A percentile compares a stretch with the other conserved stretches of the same genome.
Evolutionary conservation across 92 coral and sea anemone genomes (phyloP).

Genomic region (Diadumene lineata): DNA sequence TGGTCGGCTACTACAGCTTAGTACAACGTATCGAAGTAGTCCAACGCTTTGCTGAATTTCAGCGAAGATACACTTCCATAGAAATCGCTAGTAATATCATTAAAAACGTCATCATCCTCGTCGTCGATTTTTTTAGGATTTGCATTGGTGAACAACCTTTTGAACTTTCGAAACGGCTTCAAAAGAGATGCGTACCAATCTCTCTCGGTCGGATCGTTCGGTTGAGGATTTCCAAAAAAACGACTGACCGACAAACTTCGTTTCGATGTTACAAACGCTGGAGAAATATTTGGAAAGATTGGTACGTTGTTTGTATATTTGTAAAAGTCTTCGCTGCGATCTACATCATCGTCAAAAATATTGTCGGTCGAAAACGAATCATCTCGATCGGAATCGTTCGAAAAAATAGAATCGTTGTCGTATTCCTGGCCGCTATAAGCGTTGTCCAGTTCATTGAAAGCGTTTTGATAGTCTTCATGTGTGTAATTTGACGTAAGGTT

Average conservation of each 20-base stretch:
- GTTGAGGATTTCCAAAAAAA: neutral
- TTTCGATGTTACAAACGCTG: neutral
- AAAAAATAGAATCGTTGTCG: neutral
- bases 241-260: neutral
- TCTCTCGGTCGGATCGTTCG: neutral
- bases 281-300: neutral
- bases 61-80: conserved; percentile 17
- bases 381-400: neutral
- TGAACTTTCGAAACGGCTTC: neutral
- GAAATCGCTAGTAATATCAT: neutral
- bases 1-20: too few species aligned
- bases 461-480: neutral
- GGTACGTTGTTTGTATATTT: neutral
- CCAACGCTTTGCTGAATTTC: conserved; percentile 28
- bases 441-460: neutral
- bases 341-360: neutral
- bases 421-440: neutral
- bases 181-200: neutral
- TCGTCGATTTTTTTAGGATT: neutral
- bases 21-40: conserved; percentile 15
- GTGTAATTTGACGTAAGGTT: neutral
- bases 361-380: neutral
- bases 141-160: neutral
- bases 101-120: neutral
- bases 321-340: neutral